Base-by-base conservation (phyloP, 2,888 invertebrate species). In the Lobophora halterata region DNA sequence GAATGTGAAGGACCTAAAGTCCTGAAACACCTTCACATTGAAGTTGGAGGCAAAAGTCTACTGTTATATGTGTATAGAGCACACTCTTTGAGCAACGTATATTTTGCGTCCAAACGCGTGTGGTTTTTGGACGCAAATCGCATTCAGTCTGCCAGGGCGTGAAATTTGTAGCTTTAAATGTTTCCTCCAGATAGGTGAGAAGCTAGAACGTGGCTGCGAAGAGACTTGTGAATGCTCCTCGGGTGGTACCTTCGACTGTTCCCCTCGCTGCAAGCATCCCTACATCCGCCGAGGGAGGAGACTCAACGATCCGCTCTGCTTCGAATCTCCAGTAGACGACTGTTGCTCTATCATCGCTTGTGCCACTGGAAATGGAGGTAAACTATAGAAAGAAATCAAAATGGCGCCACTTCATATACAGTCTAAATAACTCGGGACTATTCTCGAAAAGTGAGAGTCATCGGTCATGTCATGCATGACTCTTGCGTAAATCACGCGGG, bases 271-370 rank as follows among this genome's bases (percentile, higher is more conserved):
- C 71, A 81, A 87, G 37, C 89, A 89, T 8, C 93, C 93, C 0
- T 92, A 90, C 50, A 90, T 95, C 50, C 89, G 92, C 30, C 89
- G 91, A 8, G 94, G 94, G 10, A 89, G 90, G 59, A 88, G 88
- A 39, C 78, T 90, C 39, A 89, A 89, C 35, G 94, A 95, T 74
- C 91, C 93, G 0, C 79, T 92, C 27, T 96, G 96, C 65, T 89
- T 89, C 42, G 94, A 93, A 63, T 91, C 92, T 27, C 87, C 90
- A 0, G 88, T 91, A 3, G 90, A 91, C 17, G 92, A 93, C 33
- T 93, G 94, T 66, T 92, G 92, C 41, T 91, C 93, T 1, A 88
- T 91, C 28, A 78, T 95, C 54, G 90, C 92, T 16, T 95, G 95
- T 62, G 88, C 91, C 30, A 89, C 91, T 28, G 91, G 91, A 50